These are phyloP conservation scores for Enhydra lutris DNA, from an alignment of 2,113 vertebrate genomes.

Conservation along the genomic window DNA sequence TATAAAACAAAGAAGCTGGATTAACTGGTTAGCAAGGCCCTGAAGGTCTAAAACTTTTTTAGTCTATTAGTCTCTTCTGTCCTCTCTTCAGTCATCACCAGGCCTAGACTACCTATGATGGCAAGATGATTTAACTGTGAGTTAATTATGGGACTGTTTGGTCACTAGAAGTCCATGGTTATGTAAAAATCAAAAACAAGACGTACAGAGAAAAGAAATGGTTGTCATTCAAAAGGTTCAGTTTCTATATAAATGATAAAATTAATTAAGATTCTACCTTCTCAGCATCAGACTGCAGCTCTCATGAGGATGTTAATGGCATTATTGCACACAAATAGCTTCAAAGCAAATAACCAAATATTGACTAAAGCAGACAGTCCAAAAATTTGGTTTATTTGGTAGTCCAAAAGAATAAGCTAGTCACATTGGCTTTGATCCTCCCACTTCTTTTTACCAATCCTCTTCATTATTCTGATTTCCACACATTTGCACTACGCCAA, in stretches of 20 bases:
- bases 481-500: conserved; percentile 14
- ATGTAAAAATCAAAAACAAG: conserved; percentile 8
- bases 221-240: background rate
- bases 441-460: conserved; percentile 77
- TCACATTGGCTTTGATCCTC: conserved; percentile 70
- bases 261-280: conserved; percentile 45
- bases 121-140: background rate
- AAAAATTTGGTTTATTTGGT: conserved; percentile 68
- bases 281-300: conserved; percentile 45
- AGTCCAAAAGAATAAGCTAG: conserved; percentile 54
- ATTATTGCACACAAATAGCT: conserved; percentile 46
- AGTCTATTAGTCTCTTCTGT: background rate
- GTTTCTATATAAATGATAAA: conserved; percentile 29
- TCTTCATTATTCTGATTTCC: conserved; percentile 62
- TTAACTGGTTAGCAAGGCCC: background rate
- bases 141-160: background rate
- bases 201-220: background rate
- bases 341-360: conserved; percentile 66
- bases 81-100: background rate
- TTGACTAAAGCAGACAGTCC: conserved; percentile 64
- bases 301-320: background rate
- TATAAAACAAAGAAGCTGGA: background rate
- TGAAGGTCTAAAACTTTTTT: background rate
- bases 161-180: background rate
- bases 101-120: background rate